Percentiles rank a stretch among this genome's conserved stretches.
phyloP scores from a whole-genome alignment of 1,140 invertebrate genomes.

The Pectinophora gossypiella region DNA sequence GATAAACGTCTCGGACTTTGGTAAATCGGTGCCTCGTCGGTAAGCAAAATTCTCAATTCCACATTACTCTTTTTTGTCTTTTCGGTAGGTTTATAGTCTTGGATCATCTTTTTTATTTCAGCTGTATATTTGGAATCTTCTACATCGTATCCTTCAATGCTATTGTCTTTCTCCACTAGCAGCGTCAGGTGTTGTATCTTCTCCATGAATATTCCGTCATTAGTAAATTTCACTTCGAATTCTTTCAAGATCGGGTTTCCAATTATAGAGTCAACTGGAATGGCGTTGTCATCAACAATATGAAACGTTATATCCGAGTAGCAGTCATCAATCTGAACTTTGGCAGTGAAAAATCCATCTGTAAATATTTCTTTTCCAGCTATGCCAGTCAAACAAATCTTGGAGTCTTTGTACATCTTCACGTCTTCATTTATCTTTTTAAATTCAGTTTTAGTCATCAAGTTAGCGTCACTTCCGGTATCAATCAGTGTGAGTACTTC shows the following conservation, averaged over 20 bases:
- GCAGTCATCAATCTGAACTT: constrained; percentile 14
- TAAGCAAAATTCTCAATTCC: constrained; percentile 30
- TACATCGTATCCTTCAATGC: background rate
- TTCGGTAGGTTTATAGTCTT: constrained; percentile 8
- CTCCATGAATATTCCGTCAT: constrained; percentile 10
- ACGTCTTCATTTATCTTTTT: background rate
- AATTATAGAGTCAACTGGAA: constrained; percentile 18
- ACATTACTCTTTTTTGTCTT: constrained; percentile 3
- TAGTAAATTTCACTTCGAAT: constrained; percentile 15
- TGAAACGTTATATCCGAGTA: constrained; percentile 12
- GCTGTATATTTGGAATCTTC: constrained; percentile 6
- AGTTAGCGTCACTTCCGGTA: constrained; percentile 21
- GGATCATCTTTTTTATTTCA: constrained; percentile 8
- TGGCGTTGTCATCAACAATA: constrained; percentile 16
- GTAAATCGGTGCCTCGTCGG: constrained; percentile 24
- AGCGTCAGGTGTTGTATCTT: constrained; percentile 7
- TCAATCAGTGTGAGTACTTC: constrained; percentile 11
- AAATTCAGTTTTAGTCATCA: constrained; percentile 8
- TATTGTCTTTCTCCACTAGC: constrained; percentile 1
- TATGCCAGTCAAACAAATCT: constrained; percentile 9
- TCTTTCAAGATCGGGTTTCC: constrained; percentile 18
- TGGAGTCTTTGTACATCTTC: constrained; percentile 2
- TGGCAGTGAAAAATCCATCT: constrained; percentile 10
- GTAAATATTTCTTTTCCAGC: constrained; percentile 12
- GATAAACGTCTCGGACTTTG: constrained; percentile 35